Evolutionary conservation across 2,888 invertebrate species (phyloP).

Genomic region (Chrysolina haemoptera): DNA sequence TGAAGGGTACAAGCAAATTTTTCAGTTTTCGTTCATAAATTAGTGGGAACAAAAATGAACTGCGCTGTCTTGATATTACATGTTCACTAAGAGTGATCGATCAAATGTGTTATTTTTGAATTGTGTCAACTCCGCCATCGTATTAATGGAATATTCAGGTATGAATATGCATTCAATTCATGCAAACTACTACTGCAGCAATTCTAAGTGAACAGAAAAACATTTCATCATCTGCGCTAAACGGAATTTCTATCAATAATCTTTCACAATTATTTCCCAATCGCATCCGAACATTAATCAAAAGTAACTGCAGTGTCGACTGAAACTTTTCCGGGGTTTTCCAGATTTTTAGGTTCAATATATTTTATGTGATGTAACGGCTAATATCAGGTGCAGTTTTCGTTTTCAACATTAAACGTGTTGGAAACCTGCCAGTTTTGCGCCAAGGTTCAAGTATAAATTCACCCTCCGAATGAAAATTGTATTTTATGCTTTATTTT

Average conservation of each 20-base stretch:
- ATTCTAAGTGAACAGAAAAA: neutral
- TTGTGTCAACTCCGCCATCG: neutral
- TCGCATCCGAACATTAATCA: neutral
- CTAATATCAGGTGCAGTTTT: conserved; percentile 37
- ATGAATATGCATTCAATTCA: neutral
- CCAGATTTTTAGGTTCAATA: conserved; percentile 29
- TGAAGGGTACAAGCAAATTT: too few species aligned
- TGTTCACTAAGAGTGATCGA: neutral
- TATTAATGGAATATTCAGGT: neutral
- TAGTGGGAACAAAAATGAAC: neutral
- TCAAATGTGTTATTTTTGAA: neutral
- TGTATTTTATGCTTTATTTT: neutral
- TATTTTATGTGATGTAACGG: conserved; percentile 35
- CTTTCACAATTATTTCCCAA: neutral
- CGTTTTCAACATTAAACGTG: conserved; percentile 34
- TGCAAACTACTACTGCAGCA: neutral
- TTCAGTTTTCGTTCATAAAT: too few species aligned
- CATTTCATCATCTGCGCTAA: neutral
- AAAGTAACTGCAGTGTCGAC: conserved; percentile 3
- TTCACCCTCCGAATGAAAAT: conserved; percentile 21
- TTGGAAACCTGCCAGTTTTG: conserved; percentile 31
- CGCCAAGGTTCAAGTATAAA: conserved; percentile 36
- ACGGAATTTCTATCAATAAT: neutral
- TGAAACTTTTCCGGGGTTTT: conserved; percentile 30
- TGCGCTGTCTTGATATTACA: neutral